Evolutionary conservation across 2,113 vertebrate species (phyloP).

Genomic region (Dipodomys merriami): DNA sequence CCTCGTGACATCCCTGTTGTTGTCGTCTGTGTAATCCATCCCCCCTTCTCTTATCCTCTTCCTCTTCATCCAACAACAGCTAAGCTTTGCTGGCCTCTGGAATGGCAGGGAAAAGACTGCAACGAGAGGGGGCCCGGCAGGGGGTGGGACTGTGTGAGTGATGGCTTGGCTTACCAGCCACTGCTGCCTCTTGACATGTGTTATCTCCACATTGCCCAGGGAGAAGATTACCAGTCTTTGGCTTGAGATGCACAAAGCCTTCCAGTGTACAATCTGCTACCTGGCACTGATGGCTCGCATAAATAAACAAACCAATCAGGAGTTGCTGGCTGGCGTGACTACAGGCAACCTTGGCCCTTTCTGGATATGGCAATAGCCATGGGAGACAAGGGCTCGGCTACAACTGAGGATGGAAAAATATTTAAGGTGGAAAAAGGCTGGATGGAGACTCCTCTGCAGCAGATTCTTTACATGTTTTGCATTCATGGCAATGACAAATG

Average conservation of each 20-base stretch:
- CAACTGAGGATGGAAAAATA: conserved; percentile 39
- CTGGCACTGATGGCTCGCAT: conserved; percentile 59
- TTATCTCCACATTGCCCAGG: conserved; percentile 33
- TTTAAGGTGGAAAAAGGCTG: conserved; percentile 46
- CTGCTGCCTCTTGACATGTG: conserved; percentile 68
- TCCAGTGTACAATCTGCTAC: conserved; percentile 59
- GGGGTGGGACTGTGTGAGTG: conserved; percentile 9
- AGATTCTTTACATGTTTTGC: conserved; percentile 73
- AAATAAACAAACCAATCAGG: conserved; percentile 67
- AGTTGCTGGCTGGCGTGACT: background rate
- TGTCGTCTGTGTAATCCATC: background rate
- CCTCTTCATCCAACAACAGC: background rate
- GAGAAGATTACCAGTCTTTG: conserved; percentile 64
- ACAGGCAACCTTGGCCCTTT: conserved; percentile 40
- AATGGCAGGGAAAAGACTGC: background rate
- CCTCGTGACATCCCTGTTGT: conserved; percentile 16
- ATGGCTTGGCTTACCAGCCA: conserved; percentile 57
- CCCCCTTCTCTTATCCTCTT: background rate
- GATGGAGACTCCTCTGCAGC: conserved; percentile 11
- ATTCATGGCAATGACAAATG: conserved; percentile 77
- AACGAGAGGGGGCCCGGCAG: background rate
- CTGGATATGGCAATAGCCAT: background rate
- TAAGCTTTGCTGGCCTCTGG: background rate
- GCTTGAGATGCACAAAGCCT: conserved; percentile 45
- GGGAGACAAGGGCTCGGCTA: conserved; percentile 21